A percentile compares a stretch with the other conserved stretches of the same genome.
Evolutionary conservation across 1,140 invertebrate genomes (phyloP).

Genomic region (Hylyphantes graminicola): DNA sequence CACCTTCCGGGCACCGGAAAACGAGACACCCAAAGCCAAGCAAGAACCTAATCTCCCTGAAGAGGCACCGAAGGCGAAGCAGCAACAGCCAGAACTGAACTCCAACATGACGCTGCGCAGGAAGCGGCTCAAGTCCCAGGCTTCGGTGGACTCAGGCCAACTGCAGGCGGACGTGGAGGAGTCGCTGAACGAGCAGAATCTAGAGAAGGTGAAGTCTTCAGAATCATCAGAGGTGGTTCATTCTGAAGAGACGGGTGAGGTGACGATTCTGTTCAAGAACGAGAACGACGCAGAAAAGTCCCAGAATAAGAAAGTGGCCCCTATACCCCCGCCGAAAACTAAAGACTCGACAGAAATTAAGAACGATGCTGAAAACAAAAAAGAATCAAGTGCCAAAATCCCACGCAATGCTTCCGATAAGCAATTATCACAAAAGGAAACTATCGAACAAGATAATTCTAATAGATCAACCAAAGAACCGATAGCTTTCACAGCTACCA

Average conservation of each 20-base stretch:
- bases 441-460: not conserved
- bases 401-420: slow-evolving; percentile 37
- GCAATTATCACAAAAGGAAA: slow-evolving; percentile 19
- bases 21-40: slow-evolving; percentile 1
- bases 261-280: slow-evolving; percentile 31
- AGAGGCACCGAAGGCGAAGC: slow-evolving; percentile 13
- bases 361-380: slow-evolving; percentile 2
- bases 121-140: slow-evolving; percentile 44
- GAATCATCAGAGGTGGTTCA: slow-evolving; percentile 31
- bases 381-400: slow-evolving; percentile 28
- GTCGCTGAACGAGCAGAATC: not conserved
- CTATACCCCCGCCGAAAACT: slow-evolving; percentile 35
- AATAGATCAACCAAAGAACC: slow-evolving; percentile 31
- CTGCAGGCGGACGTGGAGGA: slow-evolving; percentile 10
- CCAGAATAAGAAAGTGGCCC: slow-evolving; percentile 36
- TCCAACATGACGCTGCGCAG: slow-evolving; percentile 24
- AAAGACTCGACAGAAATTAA: slow-evolving; percentile 7
- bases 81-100: not conserved
- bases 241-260: slow-evolving; percentile 50
- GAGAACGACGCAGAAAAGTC: slow-evolving; percentile 13
- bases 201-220: not conserved
- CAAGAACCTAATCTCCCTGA: too few species aligned
- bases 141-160: slow-evolving; percentile 49
- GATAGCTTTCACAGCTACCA: slow-evolving; percentile 53
- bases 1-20: slow-evolving; percentile 27